phyloP scores from a whole-genome alignment of 35 echinoderm and acorn worm species.

The Patiria miniata region DNA sequence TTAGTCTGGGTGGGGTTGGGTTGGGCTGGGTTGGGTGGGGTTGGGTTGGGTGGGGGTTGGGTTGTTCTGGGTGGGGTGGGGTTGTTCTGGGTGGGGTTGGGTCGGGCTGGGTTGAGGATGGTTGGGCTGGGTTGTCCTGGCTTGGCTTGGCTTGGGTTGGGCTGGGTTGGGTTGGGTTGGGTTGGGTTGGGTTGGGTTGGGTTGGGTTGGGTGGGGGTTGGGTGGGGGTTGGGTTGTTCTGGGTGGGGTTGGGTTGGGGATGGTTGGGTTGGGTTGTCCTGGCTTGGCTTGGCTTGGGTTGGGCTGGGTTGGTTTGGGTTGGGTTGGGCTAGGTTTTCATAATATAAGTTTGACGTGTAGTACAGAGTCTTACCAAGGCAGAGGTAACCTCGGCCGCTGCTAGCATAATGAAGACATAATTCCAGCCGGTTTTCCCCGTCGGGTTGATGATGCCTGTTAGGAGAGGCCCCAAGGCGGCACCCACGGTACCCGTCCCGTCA shows the following conservation, averaged over 20 bases:
- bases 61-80: too few species aligned
- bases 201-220: too few species aligned
- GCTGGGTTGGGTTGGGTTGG: background rate
- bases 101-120: background rate
- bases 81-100: too few species aligned
- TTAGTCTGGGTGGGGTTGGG: too few species aligned
- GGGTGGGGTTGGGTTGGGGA: background rate
- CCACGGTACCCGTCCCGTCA: conserved; percentile 97
- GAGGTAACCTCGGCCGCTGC: conserved; percentile 70
- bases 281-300: background rate
- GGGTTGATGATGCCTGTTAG: conserved; percentile 83
- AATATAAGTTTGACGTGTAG: background rate
- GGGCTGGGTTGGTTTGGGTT: too few species aligned
- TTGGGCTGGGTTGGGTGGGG: too few species aligned
- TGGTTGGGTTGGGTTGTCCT: background rate
- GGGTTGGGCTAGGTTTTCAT: background rate
- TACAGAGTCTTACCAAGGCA: conserved; percentile 71
- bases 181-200: background rate
- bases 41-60: too few species aligned
- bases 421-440: conserved; percentile 45
- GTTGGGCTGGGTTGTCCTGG: background rate
- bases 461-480: conserved; percentile 89
- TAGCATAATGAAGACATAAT: conserved; percentile 79
- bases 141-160: background rate
- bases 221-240: background rate